These are phyloP conservation scores for Graphium colonna DNA, from an alignment of 2,888 invertebrate species.

Conservation along the genomic window DNA sequence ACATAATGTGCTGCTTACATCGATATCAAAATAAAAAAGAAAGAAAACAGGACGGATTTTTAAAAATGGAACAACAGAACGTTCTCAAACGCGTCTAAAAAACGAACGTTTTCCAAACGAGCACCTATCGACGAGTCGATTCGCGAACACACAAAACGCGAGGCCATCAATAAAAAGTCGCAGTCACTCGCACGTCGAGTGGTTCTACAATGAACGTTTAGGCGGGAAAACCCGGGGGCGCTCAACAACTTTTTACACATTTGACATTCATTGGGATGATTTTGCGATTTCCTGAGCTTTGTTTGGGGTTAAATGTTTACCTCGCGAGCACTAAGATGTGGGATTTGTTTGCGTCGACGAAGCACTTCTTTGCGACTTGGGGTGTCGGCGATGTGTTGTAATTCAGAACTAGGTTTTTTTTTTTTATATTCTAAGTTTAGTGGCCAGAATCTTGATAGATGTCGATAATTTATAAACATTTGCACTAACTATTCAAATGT, in stretches of 20 bases:
- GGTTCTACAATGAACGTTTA: constrained; percentile 27
- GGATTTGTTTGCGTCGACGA: neutral
- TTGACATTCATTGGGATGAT: constrained; percentile 64
- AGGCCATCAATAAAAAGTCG: constrained; percentile 18
- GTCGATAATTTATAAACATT: no score
- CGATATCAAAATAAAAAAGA: no score
- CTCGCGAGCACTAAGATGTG: constrained; percentile 6
- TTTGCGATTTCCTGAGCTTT: constrained; percentile 48
- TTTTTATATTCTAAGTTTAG: neutral
- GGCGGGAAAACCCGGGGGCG: constrained; percentile 37
- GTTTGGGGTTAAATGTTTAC: constrained; percentile 21
- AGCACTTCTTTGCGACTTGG: neutral
- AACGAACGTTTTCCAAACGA: neutral
- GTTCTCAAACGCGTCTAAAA: neutral
- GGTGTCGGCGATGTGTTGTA: no score
- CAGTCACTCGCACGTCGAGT: constrained; percentile 13
- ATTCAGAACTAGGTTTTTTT: neutral
- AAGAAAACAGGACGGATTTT: no score
- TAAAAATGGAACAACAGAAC: no score
- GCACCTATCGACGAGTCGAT: constrained; percentile 11
- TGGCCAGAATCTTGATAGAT: no score
- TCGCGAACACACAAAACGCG: constrained; percentile 19
- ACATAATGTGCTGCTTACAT: no score
- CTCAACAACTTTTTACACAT: constrained; percentile 56
- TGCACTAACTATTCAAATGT: no score